These are phyloP conservation scores for Eospalax fontanierii DNA, from an alignment of 2,797 vertebrate genomes.

Conservation along the genomic window DNA sequence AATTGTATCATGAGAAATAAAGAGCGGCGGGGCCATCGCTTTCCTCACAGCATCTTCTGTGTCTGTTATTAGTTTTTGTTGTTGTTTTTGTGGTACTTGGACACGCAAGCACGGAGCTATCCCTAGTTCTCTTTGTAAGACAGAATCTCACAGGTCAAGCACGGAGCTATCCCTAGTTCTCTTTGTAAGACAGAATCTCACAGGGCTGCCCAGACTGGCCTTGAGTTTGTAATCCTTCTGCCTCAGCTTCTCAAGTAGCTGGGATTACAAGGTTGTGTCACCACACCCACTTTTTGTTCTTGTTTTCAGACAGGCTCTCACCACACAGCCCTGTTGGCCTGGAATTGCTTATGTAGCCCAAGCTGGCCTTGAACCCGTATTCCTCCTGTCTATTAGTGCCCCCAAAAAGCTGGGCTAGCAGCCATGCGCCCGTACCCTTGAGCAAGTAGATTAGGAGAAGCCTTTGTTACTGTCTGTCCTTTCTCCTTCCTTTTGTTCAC, in stretches of 20 bases:
- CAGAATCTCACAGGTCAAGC: no score
- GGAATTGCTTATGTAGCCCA: neutral
- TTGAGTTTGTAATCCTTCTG: neutral
- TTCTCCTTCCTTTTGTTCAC: no score
- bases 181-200: neutral
- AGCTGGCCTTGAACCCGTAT: neutral
- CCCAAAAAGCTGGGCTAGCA: neutral
- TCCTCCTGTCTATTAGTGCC: neutral
- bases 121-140: neutral
- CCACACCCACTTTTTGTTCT: neutral
- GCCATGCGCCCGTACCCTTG: neutral
- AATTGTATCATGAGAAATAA: conserved; percentile 82
- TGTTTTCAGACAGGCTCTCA: neutral
- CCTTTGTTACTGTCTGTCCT: no score
- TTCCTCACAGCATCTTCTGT: conserved; percentile 80
- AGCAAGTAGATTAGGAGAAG: neutral
- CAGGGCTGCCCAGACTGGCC: neutral
- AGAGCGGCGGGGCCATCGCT: conserved; percentile 82
- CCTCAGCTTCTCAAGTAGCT: neutral
- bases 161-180: no score
- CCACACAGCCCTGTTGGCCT: neutral
- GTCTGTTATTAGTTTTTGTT: neutral
- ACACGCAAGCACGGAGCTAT: neutral
- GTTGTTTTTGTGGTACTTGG: neutral
- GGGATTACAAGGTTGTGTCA: neutral